phyloP scores from a whole-genome alignment of 2,797 vertebrate species.

The Semaprochilodus insignis region DNA sequence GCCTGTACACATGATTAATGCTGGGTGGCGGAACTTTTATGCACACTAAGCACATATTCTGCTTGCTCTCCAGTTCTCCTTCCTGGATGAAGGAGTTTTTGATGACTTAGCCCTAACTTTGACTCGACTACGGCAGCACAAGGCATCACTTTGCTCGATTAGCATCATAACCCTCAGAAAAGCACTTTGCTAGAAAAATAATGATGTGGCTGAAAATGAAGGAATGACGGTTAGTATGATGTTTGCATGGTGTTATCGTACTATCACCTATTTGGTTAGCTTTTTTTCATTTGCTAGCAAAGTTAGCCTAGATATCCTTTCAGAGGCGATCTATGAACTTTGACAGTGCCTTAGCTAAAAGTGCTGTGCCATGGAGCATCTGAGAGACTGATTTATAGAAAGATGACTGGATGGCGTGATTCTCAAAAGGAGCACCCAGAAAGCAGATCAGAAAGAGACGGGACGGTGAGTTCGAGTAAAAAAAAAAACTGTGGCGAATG shows the following conservation, averaged over 20 bases:
- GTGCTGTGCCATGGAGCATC: neutral
- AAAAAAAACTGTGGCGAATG: neutral
- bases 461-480: too few species aligned
- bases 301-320: neutral
- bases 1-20: conserved; percentile 10
- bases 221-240: too few species aligned
- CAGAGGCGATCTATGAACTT: neutral
- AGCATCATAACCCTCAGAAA: neutral
- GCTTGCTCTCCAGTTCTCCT: neutral
- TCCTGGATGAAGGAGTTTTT: conserved; percentile 6
- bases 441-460: neutral
- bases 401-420: neutral
- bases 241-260: too few species aligned
- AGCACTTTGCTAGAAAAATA: neutral
- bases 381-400: too few species aligned
- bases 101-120: neutral
- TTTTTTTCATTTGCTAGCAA: neutral
- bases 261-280: too few species aligned
- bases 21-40: neutral
- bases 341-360: neutral
- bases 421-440: neutral
- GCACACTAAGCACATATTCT: conserved; percentile 16
- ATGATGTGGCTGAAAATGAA: neutral
- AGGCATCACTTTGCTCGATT: neutral
- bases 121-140: neutral